Evolutionary conservation across 2,797 vertebrate species (phyloP).

Genomic region (Mionectes olivaceus): DNA sequence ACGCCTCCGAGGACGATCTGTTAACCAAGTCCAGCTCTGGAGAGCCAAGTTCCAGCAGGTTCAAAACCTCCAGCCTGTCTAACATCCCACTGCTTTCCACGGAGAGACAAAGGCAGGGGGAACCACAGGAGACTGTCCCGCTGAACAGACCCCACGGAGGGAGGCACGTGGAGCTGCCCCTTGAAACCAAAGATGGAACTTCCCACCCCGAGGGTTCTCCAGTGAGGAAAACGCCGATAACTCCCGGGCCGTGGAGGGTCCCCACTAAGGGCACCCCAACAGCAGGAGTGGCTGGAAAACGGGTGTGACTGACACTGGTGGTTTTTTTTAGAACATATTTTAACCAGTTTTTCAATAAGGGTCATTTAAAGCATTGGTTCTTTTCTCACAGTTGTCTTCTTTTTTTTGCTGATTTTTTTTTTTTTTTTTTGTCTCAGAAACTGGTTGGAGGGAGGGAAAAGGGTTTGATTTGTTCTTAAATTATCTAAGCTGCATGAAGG

Average conservation of each 20-base stretch:
- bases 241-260: conserved; percentile 95
- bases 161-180: conserved; percentile 58
- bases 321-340: not conserved
- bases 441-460: not conserved
- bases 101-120: conserved; percentile 65
- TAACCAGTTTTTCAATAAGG: not conserved
- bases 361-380: conserved; percentile 12
- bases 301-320: not conserved
- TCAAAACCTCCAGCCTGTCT: conserved; percentile 60
- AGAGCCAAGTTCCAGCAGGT: conserved; percentile 53
- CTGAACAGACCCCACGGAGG: conserved; percentile 59
- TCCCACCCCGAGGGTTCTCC: conserved; percentile 70
- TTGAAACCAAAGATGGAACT: conserved; percentile 74
- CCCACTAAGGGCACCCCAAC: conserved; percentile 83
- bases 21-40: conserved; percentile 33
- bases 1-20: conserved; percentile 51
- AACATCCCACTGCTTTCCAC: conserved; percentile 25
- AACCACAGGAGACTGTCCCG: conserved; percentile 51
- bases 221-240: conserved; percentile 84
- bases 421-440: not conserved
- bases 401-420: not conserved
- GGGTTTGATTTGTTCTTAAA: conserved; percentile 32
- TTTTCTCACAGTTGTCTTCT: not conserved
- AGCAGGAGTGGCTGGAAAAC: conserved; percentile 47
- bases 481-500: conserved; percentile 71